phyloP scores from a whole-genome alignment of 2,797 vertebrate species.

The Craterocephalus amniculus region DNA sequence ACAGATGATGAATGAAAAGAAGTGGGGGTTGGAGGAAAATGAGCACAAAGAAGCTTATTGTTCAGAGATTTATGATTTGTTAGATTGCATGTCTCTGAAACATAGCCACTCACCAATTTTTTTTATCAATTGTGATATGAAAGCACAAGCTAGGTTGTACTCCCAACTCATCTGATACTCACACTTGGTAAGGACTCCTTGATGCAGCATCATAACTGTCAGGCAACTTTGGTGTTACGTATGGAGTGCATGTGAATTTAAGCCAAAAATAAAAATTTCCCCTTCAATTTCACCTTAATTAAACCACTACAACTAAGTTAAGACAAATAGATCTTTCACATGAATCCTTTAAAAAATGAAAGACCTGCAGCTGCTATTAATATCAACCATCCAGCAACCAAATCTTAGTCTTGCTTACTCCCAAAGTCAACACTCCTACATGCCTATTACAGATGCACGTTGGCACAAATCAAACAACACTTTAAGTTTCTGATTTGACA shows the following conservation, averaged over 20 bases:
- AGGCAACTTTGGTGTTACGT: too few species aligned
- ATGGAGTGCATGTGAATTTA: too few species aligned
- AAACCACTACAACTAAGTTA: too few species aligned
- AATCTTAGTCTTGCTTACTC: too few species aligned
- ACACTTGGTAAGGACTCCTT: background rate
- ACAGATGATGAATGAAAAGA: constrained; percentile 44
- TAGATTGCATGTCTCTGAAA: constrained; percentile 11
- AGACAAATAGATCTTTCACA: too few species aligned
- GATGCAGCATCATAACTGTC: background rate
- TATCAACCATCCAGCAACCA: too few species aligned
- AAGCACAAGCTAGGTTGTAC: background rate
- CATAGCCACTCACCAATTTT: constrained; percentile 22
- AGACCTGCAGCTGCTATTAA: too few species aligned
- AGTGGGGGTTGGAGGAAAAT: constrained; percentile 19
- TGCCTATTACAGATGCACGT: background rate
- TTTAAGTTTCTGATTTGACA: background rate
- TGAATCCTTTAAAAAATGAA: too few species aligned
- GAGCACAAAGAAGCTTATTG: constrained; percentile 52
- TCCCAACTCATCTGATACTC: background rate
- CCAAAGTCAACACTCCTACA: background rate
- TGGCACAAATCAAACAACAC: background rate
- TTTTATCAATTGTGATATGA: constrained; percentile 19
- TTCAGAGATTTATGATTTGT: constrained; percentile 21
- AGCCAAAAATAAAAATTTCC: too few species aligned
- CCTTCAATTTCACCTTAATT: too few species aligned